Base-by-base conservation (phyloP, 2,797 vertebrate genomes). In the Babyrousa celebensis region DNA sequence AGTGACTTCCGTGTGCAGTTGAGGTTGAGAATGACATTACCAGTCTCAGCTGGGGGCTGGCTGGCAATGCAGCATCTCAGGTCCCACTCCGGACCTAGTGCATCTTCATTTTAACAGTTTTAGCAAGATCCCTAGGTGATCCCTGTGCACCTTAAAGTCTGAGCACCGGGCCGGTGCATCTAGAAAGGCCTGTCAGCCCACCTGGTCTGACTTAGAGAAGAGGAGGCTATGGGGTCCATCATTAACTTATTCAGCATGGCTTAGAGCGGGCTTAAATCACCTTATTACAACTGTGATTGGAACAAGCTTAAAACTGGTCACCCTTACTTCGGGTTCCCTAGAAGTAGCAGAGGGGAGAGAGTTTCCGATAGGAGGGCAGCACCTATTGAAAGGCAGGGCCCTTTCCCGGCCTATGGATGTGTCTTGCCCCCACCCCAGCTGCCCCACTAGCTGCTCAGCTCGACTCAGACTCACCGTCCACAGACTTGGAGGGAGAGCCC, bases 401-500 rank as follows among this genome's bases (percentile, higher is more conserved):
- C 74, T 89, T 67, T 65, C 68, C 17, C n/a, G 3, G 72, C 23
- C 79, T 71, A n/a, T 4, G 27, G 67, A 43, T 6, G 15, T 36
- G 36, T 36, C 36, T 36, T 36, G 36, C 36, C 36, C 36, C 36
- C 0, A 0, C 29, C 40, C 29, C 32, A 43, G 29, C 60, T 56
- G 43, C 29, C 71, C 27, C 54, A 36, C 36, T 72, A 5, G 48
- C 16, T 7, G 16, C 80, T 52, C 58, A 27, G 54, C 94, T 91
- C 74, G 91, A 97, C 99, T 99, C 99, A 99, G 91, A 97, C 99
- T 99, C 99, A 99, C 99, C 99, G 98, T 99, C 98, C 20, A 98
- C 95, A 92, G 99, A 97, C 97, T 98, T 98, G 65, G 97, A 97
- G 40, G 99, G 99, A 1, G 97, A 98, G 0, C 79, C 92, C 27